A percentile compares a stretch with the other conserved stretches of the same genome.
phyloP scores from a whole-genome alignment of 2,113 vertebrate species.

The Phrynosoma platyrhinos region DNA sequence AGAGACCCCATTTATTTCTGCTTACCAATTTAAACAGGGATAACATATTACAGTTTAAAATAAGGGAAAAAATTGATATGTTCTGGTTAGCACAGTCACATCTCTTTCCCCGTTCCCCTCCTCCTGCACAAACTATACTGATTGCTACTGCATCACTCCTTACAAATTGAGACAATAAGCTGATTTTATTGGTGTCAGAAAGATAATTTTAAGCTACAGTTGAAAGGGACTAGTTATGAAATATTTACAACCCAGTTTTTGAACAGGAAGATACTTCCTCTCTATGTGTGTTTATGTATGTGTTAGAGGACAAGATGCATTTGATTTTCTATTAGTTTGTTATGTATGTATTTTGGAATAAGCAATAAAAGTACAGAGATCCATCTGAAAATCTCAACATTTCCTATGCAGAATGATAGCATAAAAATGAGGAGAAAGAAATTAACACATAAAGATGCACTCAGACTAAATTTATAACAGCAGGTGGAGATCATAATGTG shows the following conservation, averaged over 20 bases:
- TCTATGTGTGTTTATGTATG: background rate
- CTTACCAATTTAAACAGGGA: slow-evolving; percentile 49
- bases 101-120: slow-evolving; percentile 10
- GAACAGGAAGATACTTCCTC: background rate
- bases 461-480: background rate
- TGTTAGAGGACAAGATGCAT: rapidly evolving
- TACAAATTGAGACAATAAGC: slow-evolving; percentile 1
- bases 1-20: slow-evolving; percentile 58
- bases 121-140: slow-evolving; percentile 12
- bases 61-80: slow-evolving; percentile 19
- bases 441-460: background rate
- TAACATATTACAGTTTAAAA: slow-evolving; percentile 44
- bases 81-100: slow-evolving; percentile 6
- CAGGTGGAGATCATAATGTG: background rate
- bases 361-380: rapidly evolving
- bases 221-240: background rate
- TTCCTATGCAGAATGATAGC: background rate
- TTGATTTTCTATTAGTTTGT: background rate
- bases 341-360: background rate
- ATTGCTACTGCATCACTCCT: slow-evolving; percentile 1
- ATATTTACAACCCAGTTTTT: background rate
- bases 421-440: background rate
- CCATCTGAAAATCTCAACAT: background rate
- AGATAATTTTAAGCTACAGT: background rate
- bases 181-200: slow-evolving; percentile 35